phyloP scores from a whole-genome alignment of 1,140 invertebrate species.

The Drosophila equinoxialis region DNA sequence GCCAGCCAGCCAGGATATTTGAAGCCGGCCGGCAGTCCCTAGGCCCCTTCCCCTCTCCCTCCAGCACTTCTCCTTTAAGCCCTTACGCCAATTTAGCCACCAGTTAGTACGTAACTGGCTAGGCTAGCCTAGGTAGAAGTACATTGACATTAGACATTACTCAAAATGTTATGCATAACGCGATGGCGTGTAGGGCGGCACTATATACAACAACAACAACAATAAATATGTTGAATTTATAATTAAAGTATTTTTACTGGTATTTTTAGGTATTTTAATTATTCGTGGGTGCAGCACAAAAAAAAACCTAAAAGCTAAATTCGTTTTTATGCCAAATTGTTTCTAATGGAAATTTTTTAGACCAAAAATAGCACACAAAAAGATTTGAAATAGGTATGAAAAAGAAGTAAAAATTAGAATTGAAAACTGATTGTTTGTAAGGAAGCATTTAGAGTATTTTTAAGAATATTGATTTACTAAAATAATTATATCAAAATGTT shows the following conservation, averaged over 20 bases:
- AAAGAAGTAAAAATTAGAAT: too few relatives aligned
- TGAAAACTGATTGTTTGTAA: too few relatives aligned
- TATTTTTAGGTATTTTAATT: constrained; percentile 22
- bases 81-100: background rate
- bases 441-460: too few relatives aligned
- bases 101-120: background rate
- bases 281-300: constrained; percentile 12
- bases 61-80: background rate
- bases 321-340: constrained; percentile 1
- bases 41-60: background rate
- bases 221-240: constrained; percentile 48
- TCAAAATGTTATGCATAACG: constrained; percentile 76
- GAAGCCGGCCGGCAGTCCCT: constrained; percentile 48
- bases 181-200: constrained; percentile 61
- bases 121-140: constrained; percentile 43
- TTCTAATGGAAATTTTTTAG: background rate
- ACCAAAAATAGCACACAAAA: background rate
- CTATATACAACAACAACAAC: constrained; percentile 23
- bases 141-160: constrained; percentile 79
- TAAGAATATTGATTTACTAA: too few relatives aligned
- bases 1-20: constrained; percentile 12
- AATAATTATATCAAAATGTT: too few relatives aligned
- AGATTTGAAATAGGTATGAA: background rate
- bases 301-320: background rate
- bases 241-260: constrained; percentile 54